These are phyloP conservation scores for Clarias magur DNA, from an alignment of 2,113 vertebrate genomes.

Conservation along the genomic window DNA sequence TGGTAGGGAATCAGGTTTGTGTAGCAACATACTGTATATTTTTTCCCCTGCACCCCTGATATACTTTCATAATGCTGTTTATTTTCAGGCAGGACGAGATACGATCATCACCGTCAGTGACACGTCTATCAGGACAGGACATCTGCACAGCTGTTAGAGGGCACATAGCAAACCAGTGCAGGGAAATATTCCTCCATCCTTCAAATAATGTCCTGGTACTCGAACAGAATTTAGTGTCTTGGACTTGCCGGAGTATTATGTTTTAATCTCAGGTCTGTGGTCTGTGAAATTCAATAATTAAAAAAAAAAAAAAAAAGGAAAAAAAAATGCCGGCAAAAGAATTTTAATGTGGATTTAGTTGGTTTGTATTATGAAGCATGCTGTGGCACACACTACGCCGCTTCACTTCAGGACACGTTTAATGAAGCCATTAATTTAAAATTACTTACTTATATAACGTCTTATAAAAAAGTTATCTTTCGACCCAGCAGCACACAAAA, in stretches of 20 bases:
- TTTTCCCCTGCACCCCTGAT: conserved; percentile 11
- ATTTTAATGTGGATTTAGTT: neutral
- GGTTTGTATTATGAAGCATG: neutral
- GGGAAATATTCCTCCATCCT: neutral
- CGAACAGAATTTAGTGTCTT: neutral
- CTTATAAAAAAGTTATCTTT: neutral
- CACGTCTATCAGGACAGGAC: conserved; percentile 35
- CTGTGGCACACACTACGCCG: neutral
- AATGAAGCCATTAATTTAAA: neutral
- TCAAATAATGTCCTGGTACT: neutral
- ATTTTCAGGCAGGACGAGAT: conserved; percentile 41
- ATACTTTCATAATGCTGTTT: conserved; percentile 33
- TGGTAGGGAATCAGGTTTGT: conserved; percentile 5
- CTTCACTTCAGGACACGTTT: neutral
- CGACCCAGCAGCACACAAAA: neutral
- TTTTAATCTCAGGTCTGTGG: neutral
- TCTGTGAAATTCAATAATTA: neutral
- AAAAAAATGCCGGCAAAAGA: neutral
- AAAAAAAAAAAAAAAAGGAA: neutral
- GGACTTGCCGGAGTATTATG: neutral
- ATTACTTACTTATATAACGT: neutral
- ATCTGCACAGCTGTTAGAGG: conserved; percentile 40
- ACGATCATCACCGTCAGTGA: conserved; percentile 45
- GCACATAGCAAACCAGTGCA: neutral
- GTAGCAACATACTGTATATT: conserved; percentile 15